Evolutionary conservation across 2,113 vertebrate genomes (phyloP).

Genomic region (Azemiops feae): DNA sequence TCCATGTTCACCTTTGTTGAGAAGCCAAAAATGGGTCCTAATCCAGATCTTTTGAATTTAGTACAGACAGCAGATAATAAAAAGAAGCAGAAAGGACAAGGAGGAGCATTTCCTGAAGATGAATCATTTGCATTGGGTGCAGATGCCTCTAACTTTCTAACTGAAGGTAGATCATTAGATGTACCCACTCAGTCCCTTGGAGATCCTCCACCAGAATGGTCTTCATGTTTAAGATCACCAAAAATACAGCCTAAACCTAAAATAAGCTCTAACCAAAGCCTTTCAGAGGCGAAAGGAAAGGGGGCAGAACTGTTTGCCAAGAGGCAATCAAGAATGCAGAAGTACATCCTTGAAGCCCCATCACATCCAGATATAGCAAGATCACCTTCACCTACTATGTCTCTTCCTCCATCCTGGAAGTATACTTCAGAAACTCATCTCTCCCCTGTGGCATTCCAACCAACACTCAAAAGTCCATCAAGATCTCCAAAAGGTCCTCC

Average conservation of each 20-base stretch:
- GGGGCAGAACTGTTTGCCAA: slow-evolving; percentile 92
- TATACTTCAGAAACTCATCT: slow-evolving; percentile 80
- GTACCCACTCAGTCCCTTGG: slow-evolving; percentile 20
- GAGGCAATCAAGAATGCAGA: slow-evolving; percentile 94
- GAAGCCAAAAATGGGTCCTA: slow-evolving; percentile 87
- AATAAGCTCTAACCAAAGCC: slow-evolving; percentile 82
- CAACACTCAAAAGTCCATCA: slow-evolving; percentile 69
- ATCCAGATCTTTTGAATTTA: slow-evolving; percentile 90
- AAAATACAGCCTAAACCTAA: slow-evolving; percentile 78
- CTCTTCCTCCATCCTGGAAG: slow-evolving; percentile 94
- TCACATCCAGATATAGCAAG: slow-evolving; percentile 67
- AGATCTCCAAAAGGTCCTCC: slow-evolving; percentile 67
- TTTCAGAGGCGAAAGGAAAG: slow-evolving; percentile 86
- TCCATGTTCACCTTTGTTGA: slow-evolving; percentile 98
- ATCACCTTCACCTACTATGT: slow-evolving; percentile 91
- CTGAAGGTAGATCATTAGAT: slow-evolving; percentile 54
- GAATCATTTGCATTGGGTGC: slow-evolving; percentile 92
- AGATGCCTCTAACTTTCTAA: slow-evolving; percentile 90
- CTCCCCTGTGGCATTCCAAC: slow-evolving; percentile 65
- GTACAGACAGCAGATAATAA: slow-evolving; percentile 87
- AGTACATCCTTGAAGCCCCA: slow-evolving; percentile 82
- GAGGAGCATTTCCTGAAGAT: slow-evolving; percentile 77
- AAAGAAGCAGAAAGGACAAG: slow-evolving; percentile 79
- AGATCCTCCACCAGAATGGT: slow-evolving; percentile 79
- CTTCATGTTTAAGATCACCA: slow-evolving; percentile 89